Percentiles rank a stretch among this genome's conserved stretches.
phyloP scores from a whole-genome alignment of 2,797 vertebrate genomes.

The Macroramphosus scolopax region DNA sequence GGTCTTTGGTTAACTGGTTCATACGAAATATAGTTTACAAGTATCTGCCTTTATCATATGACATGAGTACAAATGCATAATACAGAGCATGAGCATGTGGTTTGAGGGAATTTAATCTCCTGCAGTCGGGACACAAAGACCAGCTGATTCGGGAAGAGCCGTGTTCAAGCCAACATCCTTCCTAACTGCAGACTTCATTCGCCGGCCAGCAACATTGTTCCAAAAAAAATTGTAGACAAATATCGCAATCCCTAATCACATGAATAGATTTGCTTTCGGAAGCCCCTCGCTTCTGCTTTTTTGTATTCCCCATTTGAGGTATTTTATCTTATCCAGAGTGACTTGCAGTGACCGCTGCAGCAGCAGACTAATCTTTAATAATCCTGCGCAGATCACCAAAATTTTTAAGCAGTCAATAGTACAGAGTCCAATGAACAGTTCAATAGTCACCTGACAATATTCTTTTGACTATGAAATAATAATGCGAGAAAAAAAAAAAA shows the following conservation, averaged over 20 bases:
- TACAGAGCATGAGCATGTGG: slow-evolving; percentile 23
- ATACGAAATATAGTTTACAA: slow-evolving; percentile 23
- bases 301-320: slow-evolving; percentile 18
- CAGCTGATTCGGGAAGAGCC: slow-evolving; percentile 61
- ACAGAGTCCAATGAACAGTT: slow-evolving; percentile 27
- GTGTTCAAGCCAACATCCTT: slow-evolving; percentile 61
- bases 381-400: slow-evolving; percentile 42
- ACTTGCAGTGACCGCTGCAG: slow-evolving; percentile 14
- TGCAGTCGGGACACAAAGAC: slow-evolving; percentile 18
- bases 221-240: slow-evolving; percentile 20
- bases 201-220: slow-evolving; percentile 28
- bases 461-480: slow-evolving; percentile 29
- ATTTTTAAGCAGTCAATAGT: slow-evolving; percentile 42
- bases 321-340: slow-evolving; percentile 37
- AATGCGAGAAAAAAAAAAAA: slow-evolving; percentile 24
- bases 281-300: slow-evolving; percentile 12
- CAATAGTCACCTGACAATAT: slow-evolving; percentile 38
- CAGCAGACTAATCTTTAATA: slow-evolving; percentile 51
- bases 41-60: slow-evolving; percentile 54
- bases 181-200: slow-evolving; percentile 67
- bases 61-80: slow-evolving; percentile 41
- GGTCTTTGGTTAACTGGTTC: too few relatives aligned
- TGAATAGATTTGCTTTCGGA: slow-evolving; percentile 1
- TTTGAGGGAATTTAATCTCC: slow-evolving; percentile 37
- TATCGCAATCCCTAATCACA: slow-evolving; percentile 2